phyloP scores from a whole-genome alignment of 2,888 invertebrate genomes.

The Caenorhabditis zanzibari region DNA sequence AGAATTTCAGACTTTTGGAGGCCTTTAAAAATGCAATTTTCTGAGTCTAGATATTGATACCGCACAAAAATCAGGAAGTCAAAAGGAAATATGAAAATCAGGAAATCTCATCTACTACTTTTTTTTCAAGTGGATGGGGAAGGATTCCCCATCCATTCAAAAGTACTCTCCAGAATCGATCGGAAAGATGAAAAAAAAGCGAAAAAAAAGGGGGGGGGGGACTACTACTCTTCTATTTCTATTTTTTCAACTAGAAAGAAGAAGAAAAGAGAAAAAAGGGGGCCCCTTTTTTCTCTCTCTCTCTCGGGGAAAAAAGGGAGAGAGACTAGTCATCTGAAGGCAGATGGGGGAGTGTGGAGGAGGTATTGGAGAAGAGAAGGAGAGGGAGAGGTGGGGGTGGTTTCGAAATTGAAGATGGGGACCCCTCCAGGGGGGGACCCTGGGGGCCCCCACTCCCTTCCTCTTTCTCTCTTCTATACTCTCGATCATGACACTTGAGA shows the following conservation, averaged over 20 bases:
- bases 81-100: too few relatives aligned
- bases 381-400: conserved; percentile 13
- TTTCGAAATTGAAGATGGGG: conserved; percentile 9
- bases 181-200: conserved; percentile 26
- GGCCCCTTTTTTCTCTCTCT: background rate
- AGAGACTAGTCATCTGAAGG: conserved; percentile 9
- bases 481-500: conserved; percentile 14
- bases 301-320: too few relatives aligned
- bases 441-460: background rate
- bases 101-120: background rate
- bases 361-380: background rate
- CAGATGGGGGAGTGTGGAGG: background rate
- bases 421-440: background rate
- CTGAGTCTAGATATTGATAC: too few relatives aligned
- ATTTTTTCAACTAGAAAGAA: background rate
- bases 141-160: background rate
- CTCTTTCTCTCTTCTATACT: too few relatives aligned
- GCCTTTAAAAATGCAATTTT: too few relatives aligned
- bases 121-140: background rate
- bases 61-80: background rate
- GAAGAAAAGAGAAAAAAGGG: conserved; percentile 6
- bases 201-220: conserved; percentile 2
- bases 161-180: conserved; percentile 19
- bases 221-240: background rate
- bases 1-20: too few relatives aligned